A percentile compares a stretch with the other conserved stretches of the same genome.
Evolutionary conservation across 2,888 invertebrate species (phyloP).

Genomic region (Drosophila diplacantha): DNA sequence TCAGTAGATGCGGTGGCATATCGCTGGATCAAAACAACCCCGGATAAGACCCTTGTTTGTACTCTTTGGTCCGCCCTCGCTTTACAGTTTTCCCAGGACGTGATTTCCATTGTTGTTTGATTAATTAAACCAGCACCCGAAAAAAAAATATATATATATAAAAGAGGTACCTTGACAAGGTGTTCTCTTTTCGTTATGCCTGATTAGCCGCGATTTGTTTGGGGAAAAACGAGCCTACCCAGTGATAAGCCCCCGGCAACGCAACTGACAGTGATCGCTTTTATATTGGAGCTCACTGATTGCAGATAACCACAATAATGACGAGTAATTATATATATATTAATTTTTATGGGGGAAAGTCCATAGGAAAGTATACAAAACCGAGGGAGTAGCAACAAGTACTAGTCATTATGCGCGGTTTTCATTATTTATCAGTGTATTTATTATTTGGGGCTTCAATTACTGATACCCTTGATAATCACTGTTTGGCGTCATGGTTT

Average conservation of each 20-base stretch:
- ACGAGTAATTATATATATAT: slow-evolving; percentile 3
- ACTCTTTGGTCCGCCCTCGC: slow-evolving; percentile 1
- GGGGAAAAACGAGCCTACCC: no score
- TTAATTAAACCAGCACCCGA: slow-evolving; percentile 17
- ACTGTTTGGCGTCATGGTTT: slow-evolving; percentile 13
- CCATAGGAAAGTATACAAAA: background rate
- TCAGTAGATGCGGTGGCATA: slow-evolving; percentile 24
- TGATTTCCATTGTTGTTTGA: slow-evolving; percentile 18
- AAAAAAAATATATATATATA: background rate
- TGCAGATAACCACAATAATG: slow-evolving; percentile 4
- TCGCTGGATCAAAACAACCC: slow-evolving; percentile 27
- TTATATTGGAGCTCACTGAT: slow-evolving; percentile 6
- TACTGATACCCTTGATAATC: slow-evolving; percentile 4
- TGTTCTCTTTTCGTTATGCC: slow-evolving; percentile 6
- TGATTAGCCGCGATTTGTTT: slow-evolving; percentile 15
- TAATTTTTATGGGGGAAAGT: background rate
- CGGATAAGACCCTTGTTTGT: slow-evolving; percentile 10
- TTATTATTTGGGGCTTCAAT: slow-evolving; percentile 1
- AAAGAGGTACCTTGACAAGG: slow-evolving; percentile 12
- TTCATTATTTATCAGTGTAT: background rate
- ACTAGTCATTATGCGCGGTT: background rate
- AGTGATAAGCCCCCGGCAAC: slow-evolving; percentile 9
- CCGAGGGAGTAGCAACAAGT: background rate
- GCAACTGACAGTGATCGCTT: slow-evolving; percentile 9
- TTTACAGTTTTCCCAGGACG: slow-evolving; percentile 22